Percentiles rank a stretch among this genome's conserved stretches.
Evolutionary conservation across 2,113 vertebrate species (phyloP).

Genomic region (Ophthalmolycus amberensis): DNA sequence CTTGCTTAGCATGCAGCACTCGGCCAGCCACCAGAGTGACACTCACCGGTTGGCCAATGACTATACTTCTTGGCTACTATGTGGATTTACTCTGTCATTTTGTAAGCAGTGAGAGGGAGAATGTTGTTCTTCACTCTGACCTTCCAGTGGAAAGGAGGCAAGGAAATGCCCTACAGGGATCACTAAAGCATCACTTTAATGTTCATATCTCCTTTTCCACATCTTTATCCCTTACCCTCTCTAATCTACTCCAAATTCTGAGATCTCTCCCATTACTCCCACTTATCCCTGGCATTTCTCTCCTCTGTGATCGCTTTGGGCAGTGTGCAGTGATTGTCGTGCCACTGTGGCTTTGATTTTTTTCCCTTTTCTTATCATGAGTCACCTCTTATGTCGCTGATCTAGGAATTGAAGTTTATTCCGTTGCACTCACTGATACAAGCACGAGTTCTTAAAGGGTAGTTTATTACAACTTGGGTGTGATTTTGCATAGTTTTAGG

Average conservation of each 20-base stretch:
- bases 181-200: conserved; percentile 21
- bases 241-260: neutral
- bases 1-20: conserved; percentile 14
- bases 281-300: neutral
- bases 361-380: neutral
- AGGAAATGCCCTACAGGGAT: conserved; percentile 20
- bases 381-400: neutral
- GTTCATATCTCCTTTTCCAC: conserved; percentile 17
- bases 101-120: conserved; percentile 1
- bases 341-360: conserved; percentile 18
- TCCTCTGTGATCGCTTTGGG: conserved; percentile 14
- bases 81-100: neutral
- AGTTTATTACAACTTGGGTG: neutral
- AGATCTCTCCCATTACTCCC: conserved; percentile 17
- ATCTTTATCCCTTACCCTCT: neutral
- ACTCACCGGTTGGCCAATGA: neutral
- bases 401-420: neutral
- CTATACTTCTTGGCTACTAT: neutral
- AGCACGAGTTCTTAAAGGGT: neutral
- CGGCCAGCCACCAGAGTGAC: neutral
- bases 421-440: neutral
- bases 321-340: conserved; percentile 17
- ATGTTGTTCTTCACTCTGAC: conserved; percentile 14
- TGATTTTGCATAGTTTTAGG: neutral
- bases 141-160: neutral